These are phyloP conservation scores for Chionodraco myersi DNA, from an alignment of 2,113 vertebrate species.

Conservation along the genomic window DNA sequence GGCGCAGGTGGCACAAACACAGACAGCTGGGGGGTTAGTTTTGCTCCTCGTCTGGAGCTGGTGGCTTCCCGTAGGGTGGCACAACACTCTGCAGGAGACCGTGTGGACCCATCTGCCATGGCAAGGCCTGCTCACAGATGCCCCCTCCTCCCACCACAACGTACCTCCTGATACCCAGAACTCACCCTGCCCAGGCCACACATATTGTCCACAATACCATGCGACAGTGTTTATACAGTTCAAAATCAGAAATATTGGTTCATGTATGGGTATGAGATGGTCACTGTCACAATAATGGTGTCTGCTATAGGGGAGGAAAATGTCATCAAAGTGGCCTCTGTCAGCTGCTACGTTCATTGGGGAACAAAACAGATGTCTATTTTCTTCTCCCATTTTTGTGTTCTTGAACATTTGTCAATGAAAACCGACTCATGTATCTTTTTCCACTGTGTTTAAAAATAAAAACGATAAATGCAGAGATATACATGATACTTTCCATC, in stretches of 20 bases:
- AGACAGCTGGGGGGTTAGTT: conserved; percentile 81
- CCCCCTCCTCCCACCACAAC: conserved; percentile 34
- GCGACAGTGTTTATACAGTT: conserved; percentile 50
- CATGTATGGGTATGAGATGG: conserved; percentile 26
- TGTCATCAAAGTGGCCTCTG: conserved; percentile 43
- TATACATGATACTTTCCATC: too few relatives aligned
- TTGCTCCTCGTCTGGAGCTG: conserved; percentile 75
- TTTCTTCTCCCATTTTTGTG: conserved; percentile 24
- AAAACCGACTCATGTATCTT: not conserved
- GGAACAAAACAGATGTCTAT: conserved; percentile 25
- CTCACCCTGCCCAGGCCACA: conserved; percentile 47
- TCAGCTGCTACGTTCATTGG: conserved; percentile 31
- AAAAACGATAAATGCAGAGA: too few relatives aligned
- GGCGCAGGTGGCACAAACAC: conserved; percentile 79
- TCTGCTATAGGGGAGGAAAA: conserved; percentile 13
- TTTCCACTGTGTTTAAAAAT: not conserved
- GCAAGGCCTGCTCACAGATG: conserved; percentile 59
- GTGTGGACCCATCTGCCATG: conserved; percentile 78
- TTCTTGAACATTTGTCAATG: not conserved
- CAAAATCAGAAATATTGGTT: conserved; percentile 16
- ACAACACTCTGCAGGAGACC: conserved; percentile 73
- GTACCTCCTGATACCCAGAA: conserved; percentile 47
- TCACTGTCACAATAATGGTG: conserved; percentile 22
- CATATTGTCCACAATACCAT: conserved; percentile 54
- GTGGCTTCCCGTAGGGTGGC: conserved; percentile 77